Conservation (phyloP, 2,888 invertebrate species). For the Pseudococcus jackbeardsleyi region DNA sequence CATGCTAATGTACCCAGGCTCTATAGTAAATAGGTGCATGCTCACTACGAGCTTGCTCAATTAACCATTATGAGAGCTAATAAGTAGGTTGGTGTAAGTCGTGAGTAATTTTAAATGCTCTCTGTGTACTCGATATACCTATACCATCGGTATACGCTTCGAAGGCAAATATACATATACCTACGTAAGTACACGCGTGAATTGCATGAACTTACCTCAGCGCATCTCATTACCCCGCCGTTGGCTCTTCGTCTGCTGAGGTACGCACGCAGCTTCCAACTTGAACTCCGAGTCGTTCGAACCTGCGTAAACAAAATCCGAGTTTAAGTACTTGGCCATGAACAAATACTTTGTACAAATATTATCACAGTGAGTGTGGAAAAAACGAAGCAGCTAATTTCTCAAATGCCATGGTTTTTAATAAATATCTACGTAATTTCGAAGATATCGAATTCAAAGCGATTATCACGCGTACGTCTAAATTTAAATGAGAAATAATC, state of each 20-base stretch:
- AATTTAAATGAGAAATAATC: no score
- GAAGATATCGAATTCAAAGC: no score
- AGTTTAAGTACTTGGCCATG: background rate
- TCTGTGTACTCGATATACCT: constrained; percentile 10
- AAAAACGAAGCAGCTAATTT: background rate
- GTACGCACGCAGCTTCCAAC: constrained; percentile 18
- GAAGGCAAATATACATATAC: background rate
- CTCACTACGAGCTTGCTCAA: background rate
- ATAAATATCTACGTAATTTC: background rate
- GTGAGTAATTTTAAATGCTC: constrained; percentile 31
- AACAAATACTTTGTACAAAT: background rate
- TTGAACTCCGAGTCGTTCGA: background rate
- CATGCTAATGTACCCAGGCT: constrained; percentile 19
- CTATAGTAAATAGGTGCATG: background rate
- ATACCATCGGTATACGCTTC: background rate
- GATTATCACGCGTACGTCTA: no score
- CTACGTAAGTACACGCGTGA: constrained; percentile 14
- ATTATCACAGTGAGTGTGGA: background rate
- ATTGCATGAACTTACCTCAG: constrained; percentile 35
- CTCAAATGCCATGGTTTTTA: background rate
- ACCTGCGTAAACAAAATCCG: background rate
- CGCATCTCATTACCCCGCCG: background rate
- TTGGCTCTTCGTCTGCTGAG: background rate
- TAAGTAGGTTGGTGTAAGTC: constrained; percentile 41
- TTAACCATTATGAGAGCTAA: constrained; percentile 47